Base-by-base conservation (phyloP, 2,113 vertebrate species). In the Pitta sordida region DNA sequence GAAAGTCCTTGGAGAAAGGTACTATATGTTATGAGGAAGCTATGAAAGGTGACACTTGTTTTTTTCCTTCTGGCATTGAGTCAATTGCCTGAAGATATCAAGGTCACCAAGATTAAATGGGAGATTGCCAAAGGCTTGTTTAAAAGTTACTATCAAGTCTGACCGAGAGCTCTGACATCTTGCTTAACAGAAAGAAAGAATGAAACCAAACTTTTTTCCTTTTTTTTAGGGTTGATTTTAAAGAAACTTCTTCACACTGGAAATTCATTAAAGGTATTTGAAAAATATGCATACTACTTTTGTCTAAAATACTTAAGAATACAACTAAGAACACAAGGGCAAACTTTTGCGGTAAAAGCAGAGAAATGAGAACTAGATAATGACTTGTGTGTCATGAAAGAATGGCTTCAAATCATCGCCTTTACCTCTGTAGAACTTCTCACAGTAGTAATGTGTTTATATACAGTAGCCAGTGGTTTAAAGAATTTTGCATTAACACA, bases 181-280 rank as follows among this genome's bases (percentile, higher is more conserved):
- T 88, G 39, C 43, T 89, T 94, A 26, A 67, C n/a, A 26, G 10
- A 67, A 59, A 58, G 30, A 84, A 69, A 80, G 59, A 88, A 26
- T 20, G 73, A 83, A 36, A 67, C 29, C 53, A 39, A 70, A 67
- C 27, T 95, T 95, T 94, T 34, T 39, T 24, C 2, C 8, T 11
- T 3, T 77, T 64, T 96, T 97, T 93, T 90, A 99, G 99, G 99
- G 70, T 97, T 99, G 84, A 99, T 99, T 96, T 98, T 99, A 95
- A 99, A 99, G 98, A 99, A 99, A 97, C 98, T 99, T 85, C 98
- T 99, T 81, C 99, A 99, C 95, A 99, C 99, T 91, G 99, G 99
- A 96, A 99, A 99, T 97, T 99, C 99, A 82, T 98, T 99, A 88
- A 99, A 99, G 99, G 99, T 99, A 98, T 84, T 87, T 20, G 56